A percentile compares a stretch with the other conserved stretches of the same genome.
Evolutionary conservation across 2,113 vertebrate species (phyloP).

Genomic region (Tonatia bakeri): DNA sequence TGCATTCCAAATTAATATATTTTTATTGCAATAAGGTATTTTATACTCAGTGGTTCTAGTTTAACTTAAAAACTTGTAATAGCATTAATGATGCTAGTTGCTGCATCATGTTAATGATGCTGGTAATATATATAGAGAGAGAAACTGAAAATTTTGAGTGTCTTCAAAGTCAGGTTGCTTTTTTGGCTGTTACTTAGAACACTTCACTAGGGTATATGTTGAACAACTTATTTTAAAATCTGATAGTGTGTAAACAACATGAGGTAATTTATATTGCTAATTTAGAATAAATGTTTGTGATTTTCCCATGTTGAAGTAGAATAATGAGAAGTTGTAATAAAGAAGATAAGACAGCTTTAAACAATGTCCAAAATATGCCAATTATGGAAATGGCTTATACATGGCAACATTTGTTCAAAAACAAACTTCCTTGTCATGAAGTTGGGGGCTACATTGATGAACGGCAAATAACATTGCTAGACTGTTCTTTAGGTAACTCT

Average conservation of each 20-base stretch:
- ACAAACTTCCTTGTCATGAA: not conserved
- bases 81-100: not conserved
- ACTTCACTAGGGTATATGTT: not conserved
- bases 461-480: constrained; percentile 11
- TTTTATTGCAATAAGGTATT: constrained; percentile 14
- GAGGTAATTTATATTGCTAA: not conserved
- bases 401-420: not conserved
- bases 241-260: not conserved
- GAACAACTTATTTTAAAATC: constrained; percentile 9
- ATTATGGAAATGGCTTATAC: not conserved
- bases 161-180: not conserved
- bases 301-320: not conserved
- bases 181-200: not conserved
- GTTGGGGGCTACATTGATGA: not conserved
- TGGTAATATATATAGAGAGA: not conserved
- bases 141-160: not conserved
- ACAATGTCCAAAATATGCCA: not conserved
- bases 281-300: not conserved
- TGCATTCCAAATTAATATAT: not conserved
- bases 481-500: not conserved
- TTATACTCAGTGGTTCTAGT: not conserved
- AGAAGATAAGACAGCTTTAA: not conserved
- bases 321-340: not conserved
- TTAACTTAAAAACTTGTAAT: constrained; percentile 2
- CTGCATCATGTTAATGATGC: too few relatives aligned